Evolutionary conservation across 2,888 invertebrate genomes (phyloP).

Genomic region (Scaptomyza flava): DNA sequence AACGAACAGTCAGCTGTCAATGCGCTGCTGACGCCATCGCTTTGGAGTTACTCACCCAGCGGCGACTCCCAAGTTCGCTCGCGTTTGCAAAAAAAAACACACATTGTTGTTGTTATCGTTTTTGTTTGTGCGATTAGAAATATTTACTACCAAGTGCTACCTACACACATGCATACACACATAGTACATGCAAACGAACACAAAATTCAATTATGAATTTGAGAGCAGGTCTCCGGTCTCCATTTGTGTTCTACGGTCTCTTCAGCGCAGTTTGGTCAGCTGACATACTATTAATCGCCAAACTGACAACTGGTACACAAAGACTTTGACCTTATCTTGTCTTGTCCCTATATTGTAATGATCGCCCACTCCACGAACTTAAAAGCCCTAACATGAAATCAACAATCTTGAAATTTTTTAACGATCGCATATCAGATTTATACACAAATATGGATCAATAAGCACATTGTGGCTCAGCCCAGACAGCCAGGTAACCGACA

Average conservation of each 20-base stretch:
- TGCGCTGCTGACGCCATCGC: slow-evolving; percentile 72
- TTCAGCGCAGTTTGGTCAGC: slow-evolving; percentile 21
- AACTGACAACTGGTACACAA: slow-evolving; percentile 13
- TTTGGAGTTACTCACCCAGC: slow-evolving; percentile 55
- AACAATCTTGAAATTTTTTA: neutral
- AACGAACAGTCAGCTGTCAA: slow-evolving; percentile 52
- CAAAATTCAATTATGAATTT: neutral
- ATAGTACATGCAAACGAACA: neutral
- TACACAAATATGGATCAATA: neutral
- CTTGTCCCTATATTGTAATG: slow-evolving; percentile 15
- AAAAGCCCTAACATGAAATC: neutral
- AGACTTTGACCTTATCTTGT: slow-evolving; percentile 30
- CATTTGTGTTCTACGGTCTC: neutral
- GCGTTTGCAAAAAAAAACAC: slow-evolving; percentile 36
- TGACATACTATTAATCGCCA: slow-evolving; percentile 27
- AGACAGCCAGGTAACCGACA: slow-evolving; percentile 6
- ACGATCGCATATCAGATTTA: slow-evolving; percentile 1
- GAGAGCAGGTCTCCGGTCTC: neutral
- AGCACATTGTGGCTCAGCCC: neutral
- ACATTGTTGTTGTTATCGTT: slow-evolving; percentile 25
- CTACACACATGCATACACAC: slow-evolving; percentile 13
- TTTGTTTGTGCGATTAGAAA: slow-evolving; percentile 55
- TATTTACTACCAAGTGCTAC: slow-evolving; percentile 48
- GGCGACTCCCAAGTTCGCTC: slow-evolving; percentile 39
- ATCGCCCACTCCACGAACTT: neutral